Base-by-base conservation (phyloP, 2,888 invertebrate species). In the Spicauda simplicius region DNA sequence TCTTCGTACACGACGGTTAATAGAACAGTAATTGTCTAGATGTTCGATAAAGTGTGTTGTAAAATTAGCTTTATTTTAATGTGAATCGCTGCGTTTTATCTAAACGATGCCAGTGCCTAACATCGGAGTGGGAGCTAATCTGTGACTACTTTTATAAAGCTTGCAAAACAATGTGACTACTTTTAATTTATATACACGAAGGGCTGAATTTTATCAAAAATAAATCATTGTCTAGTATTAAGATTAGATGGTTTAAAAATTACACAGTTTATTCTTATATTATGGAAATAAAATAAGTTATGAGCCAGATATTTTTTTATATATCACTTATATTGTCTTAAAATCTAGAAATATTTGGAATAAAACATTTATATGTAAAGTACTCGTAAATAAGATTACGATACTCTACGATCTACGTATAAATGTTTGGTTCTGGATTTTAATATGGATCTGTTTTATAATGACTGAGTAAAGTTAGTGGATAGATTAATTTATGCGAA, bases 91-190 rank as follows among this genome's bases (percentile, higher is more conserved):
- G 41, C 41, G 33, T 57, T 19, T 37, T 41, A 16, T 41, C 57
- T 57, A 57, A 57, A 19, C 33, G 33, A 56, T 18, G 37, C 12
- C 33, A 56, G 59, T 59, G 48, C 10, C 48, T 59, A 59, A 59
- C 59, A 59, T 18, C 20, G 48, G 19, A 16, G 16, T 59, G 59
- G 50, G 41, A 50, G 59, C 30, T 59, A 58, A 58, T 58, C 11
- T 59, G 59, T 50, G 48, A 48, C 59, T 59, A 58, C 25, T 48
- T 58, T 45, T 45, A 45, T 59, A 30, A 50, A 59, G 59, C 59
- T 59, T 59, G 50, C 30, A 30, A 50, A 16, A 50, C 50, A 50
- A 41, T 58, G 58, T 58, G 58, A 58, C 58, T 58, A 58, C 45
- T 58, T 45, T 45, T 58, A 19, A 58, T 58, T 58, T 14, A 20